Base-by-base conservation (phyloP, 2,888 invertebrate species). In the Neuroscelio doddi region DNA sequence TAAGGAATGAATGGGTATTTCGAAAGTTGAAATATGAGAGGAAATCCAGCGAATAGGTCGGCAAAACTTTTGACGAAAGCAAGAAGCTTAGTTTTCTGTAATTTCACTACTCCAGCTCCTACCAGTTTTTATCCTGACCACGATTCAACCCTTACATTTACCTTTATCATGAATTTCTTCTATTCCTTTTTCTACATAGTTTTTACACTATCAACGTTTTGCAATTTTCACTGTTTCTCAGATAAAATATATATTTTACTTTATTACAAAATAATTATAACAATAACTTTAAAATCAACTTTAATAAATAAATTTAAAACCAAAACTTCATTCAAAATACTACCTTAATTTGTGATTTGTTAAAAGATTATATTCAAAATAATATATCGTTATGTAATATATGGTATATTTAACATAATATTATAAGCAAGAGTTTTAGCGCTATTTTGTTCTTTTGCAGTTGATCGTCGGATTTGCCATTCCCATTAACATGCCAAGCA, bases 381-480 rank as follows among this genome's bases (percentile, higher is more conserved):
- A n/a, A n/a, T n/a, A n/a, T n/a, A n/a, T n/a, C n/a, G n/a, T n/a
- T n/a, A n/a, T n/a, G n/a, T n/a, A n/a, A n/a, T n/a, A 21, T 21
- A 5, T 21, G 21, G 21, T 21, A 21, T n/a, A 21, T 21, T 21
- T 21, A 21, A 21, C 21, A 5, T 21, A 5, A 5, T 21, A 3
- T 21, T 10, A 10, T 24, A 24, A 39, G 27, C 29, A 44, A 3
- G n/a, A 44, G n/a, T 29, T 45, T 14, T 14, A 32, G 29, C 24
- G n/a, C 14, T 30, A 36, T 47, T 34, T 36, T 16, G 4, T 50
- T 53, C 29, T 45, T 83, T 64, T 84, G 55, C 85, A 91, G 91
- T 80, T 91, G 1, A 82, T 91, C 34, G 72, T 89, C 5, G 90
- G 90, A 9, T 78, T 90, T 15, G 86, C 87, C 7, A 75, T 87